Evolutionary conservation across 2,888 invertebrate genomes (phyloP).

Genomic region (Ormyrus rosae): DNA sequence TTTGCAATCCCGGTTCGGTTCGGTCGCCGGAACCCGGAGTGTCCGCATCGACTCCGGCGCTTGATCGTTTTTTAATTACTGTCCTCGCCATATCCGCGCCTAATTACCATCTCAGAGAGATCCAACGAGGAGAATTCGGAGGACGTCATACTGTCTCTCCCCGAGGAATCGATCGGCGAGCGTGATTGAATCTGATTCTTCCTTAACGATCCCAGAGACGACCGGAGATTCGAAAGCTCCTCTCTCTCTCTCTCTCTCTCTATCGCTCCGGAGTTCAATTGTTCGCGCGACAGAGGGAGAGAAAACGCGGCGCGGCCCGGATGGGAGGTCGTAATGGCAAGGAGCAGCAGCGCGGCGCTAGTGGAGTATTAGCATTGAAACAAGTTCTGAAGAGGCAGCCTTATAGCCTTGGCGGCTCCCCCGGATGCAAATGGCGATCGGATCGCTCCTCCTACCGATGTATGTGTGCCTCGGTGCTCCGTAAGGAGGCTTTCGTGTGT

Average conservation of each 20-base stretch:
- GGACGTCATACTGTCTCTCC: too few relatives aligned
- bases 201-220: slow-evolving; percentile 15
- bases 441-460: not conserved
- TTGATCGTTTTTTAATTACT: slow-evolving; percentile 50
- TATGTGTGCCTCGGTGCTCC: too few relatives aligned
- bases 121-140: too few relatives aligned
- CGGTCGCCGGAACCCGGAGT: too few relatives aligned
- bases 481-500: not conserved
- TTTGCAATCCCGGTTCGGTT: not conserved
- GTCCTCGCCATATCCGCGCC: slow-evolving; percentile 29
- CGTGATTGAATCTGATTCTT: slow-evolving; percentile 51
- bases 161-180: slow-evolving; percentile 17
- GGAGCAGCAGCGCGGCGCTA: too few relatives aligned
- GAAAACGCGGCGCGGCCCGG: too few relatives aligned
- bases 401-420: not conserved
- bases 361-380: slow-evolving; percentile 53
- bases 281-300: not conserved
- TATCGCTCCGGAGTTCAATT: not conserved
- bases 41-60: too few relatives aligned
- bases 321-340: not conserved
- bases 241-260: not conserved
- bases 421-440: slow-evolving; percentile 38
- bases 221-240: slow-evolving; percentile 36
- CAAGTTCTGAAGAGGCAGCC: slow-evolving; percentile 39
- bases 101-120: slow-evolving; percentile 34